Conservation (phyloP, 2,113 vertebrate species). For the Chrysemys picta region DNA sequence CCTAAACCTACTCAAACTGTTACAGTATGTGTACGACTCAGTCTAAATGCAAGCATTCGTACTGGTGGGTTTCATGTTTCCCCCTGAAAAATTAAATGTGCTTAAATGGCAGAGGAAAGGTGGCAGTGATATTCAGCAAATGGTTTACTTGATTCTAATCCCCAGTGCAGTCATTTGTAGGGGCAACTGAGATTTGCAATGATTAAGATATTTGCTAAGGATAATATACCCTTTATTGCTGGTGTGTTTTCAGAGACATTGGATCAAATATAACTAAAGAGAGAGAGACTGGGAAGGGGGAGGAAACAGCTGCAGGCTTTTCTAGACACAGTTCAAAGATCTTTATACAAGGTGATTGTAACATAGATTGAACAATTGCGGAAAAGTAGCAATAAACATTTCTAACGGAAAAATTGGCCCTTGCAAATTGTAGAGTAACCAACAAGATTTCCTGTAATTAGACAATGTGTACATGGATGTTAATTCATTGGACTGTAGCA, state of each 20-base stretch:
- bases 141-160: conserved; percentile 68
- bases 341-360: conserved; percentile 34
- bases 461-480: not conserved
- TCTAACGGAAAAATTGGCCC: not conserved
- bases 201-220: conserved; percentile 76
- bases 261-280: conserved; percentile 52
- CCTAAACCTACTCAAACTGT: conserved; percentile 57
- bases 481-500: not conserved
- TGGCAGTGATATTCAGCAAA: conserved; percentile 76
- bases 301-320: conserved; percentile 69
- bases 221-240: conserved; percentile 71
- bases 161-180: conserved; percentile 71
- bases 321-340: conserved; percentile 57
- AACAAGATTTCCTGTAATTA: not conserved
- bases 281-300: conserved; percentile 13
- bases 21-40: conserved; percentile 71
- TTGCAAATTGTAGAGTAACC: not conserved
- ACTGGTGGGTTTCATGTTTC: conserved; percentile 69
- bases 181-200: conserved; percentile 71
- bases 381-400: conserved; percentile 27
- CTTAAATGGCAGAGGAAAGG: conserved; percentile 68
- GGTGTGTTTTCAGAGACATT: conserved; percentile 63
- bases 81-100: conserved; percentile 72
- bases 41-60: conserved; percentile 71
- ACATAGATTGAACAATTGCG: conserved; percentile 16